Evolutionary conservation across 2,113 vertebrate genomes (phyloP), one percentile per base, ranked within the genome.

Genomic region (Nothocercus julius): DNA sequence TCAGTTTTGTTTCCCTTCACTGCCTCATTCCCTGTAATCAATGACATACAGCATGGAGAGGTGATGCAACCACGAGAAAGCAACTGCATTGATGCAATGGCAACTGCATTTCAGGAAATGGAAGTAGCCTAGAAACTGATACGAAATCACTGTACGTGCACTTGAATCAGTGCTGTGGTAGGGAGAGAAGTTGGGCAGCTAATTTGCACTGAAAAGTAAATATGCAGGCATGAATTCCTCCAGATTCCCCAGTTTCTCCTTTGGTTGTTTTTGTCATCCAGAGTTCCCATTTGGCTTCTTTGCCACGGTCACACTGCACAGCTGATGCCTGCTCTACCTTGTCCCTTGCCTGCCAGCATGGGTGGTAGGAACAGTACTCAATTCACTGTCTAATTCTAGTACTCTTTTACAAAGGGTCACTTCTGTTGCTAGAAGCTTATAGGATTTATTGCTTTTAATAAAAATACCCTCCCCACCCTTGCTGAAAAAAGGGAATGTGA

Each of bases 241-340:
- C 27, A 54, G 27, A 54, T 54, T 54, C 51, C 13, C 25, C 51
- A 27, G 51, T 54, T 54, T 54, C 53, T 54, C 14, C 27, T 28
- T 54, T 21, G 10, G 10, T 25, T 25, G 2, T 22, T 54, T 66
- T 68, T 28, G 21, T 40, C 21, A 11, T 1, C 2, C 45, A 32
- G 11, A 51, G 18, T 16, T 83, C 34, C 20, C 17, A 30, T 24
- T 85, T 84, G 34, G 7, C 54, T 53, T 9, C 54, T 67, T 59
- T 17, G 13, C 10, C 9, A 18, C 0, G 2, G 17, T 36, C 8
- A 4, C n/a, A 28, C 59, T 73, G 21, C 11, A 30, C 3, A 73
- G 18, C 4, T 24, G 32, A 25, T 3, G 4, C 6, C 14, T 32
- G 13, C 28, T 4, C 15, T 14, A 28, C 14, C 0, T 0, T 4